These are phyloP conservation scores for Carettochelys insculpta DNA, from an alignment of 2,113 vertebrate genomes.

Conservation along the genomic window DNA sequence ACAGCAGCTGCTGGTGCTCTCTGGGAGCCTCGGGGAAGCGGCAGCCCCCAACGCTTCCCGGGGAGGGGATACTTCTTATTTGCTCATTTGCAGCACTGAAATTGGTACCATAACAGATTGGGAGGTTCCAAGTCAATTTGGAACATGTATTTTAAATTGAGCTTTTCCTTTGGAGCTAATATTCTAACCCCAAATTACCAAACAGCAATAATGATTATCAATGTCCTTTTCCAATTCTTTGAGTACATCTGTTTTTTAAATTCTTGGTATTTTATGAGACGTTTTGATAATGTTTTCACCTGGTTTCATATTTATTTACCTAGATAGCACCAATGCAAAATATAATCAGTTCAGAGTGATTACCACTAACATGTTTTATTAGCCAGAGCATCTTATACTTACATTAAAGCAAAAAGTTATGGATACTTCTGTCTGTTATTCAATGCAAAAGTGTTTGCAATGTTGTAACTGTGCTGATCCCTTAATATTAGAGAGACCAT, in stretches of 20 bases:
- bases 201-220: not conserved
- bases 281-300: not conserved
- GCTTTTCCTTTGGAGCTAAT: accelerated
- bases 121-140: not conserved
- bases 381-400: not conserved
- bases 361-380: not conserved
- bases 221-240: not conserved
- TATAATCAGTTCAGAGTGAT: not conserved
- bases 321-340: not conserved
- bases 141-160: not conserved
- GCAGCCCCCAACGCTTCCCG: no score
- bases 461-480: not conserved
- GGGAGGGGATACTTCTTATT: not conserved
- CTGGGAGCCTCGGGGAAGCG: no score
- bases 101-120: not conserved
- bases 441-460: not conserved
- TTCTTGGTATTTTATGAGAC: not conserved
- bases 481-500: no score
- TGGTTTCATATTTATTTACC: not conserved
- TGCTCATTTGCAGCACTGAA: not conserved
- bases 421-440: not conserved
- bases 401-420: not conserved
- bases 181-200: not conserved
- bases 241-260: not conserved
- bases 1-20: no score